A percentile compares a stretch with the other conserved stretches of the same genome.
These are phyloP conservation scores for Antennarius maculatus DNA, from an alignment of 2,797 vertebrate species.

Conservation along the genomic window DNA sequence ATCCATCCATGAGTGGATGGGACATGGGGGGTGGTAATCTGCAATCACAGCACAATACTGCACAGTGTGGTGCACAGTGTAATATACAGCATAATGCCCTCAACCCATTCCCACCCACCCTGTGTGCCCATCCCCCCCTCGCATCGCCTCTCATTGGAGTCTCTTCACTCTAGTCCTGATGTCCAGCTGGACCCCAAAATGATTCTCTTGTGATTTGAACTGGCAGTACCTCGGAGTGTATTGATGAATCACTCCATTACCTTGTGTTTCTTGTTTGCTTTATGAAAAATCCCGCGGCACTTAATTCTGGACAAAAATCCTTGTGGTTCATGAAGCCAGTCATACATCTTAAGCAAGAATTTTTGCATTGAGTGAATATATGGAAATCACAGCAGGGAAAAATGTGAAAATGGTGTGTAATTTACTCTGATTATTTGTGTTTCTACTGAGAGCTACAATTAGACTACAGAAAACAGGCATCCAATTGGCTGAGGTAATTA, in stretches of 20 bases:
- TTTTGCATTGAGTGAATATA: not conserved
- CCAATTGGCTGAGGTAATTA: conserved; percentile 64
- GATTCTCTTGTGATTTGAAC: conserved; percentile 54
- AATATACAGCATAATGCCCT: conserved; percentile 52
- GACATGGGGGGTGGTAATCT: conserved; percentile 50
- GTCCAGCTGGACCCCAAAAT: conserved; percentile 62
- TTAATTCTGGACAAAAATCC: not conserved
- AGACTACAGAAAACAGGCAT: conserved; percentile 47
- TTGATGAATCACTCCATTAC: conserved; percentile 32
- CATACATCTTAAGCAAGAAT: not conserved
- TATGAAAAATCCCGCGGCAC: not conserved
- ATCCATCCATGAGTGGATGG: conserved; percentile 44
- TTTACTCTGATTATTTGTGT: conserved; percentile 59
- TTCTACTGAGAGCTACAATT: conserved; percentile 65
- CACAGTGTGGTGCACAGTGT: conserved; percentile 45
- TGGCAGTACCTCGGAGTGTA: conserved; percentile 33
- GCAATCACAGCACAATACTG: conserved; percentile 63
- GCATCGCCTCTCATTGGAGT: not conserved
- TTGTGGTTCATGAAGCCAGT: not conserved
- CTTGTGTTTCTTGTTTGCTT: conserved; percentile 9
- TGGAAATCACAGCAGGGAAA: conserved; percentile 11
- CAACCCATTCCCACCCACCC: conserved; percentile 36
- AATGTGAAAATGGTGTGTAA: conserved; percentile 50
- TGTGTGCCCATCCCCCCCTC: conserved; percentile 42
- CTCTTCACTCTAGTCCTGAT: conserved; percentile 22